phyloP scores from a whole-genome alignment of 1,140 invertebrate species.

The Oncopodura yosiiana region DNA sequence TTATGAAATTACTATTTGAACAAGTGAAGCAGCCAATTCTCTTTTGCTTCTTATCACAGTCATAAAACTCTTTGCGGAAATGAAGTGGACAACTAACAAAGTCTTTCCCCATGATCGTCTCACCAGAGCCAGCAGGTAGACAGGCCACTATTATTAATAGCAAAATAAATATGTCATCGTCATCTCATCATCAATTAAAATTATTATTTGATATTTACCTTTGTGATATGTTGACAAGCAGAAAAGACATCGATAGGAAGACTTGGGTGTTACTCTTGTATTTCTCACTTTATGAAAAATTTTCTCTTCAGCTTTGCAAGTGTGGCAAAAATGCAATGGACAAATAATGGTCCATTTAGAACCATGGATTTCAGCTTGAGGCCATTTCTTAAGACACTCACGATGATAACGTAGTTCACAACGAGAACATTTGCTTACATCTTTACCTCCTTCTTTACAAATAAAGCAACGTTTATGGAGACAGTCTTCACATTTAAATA shows the following conservation, averaged over 20 bases:
- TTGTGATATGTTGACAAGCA: constrained; percentile 27
- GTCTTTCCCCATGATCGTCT: neutral
- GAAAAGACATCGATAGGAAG: constrained; percentile 10
- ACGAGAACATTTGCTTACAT: constrained; percentile 19
- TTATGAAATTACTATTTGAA: constrained; percentile 18
- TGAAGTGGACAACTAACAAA: constrained; percentile 27
- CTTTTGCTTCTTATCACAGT: neutral
- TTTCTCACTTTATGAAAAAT: constrained; percentile 18
- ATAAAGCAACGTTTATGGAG: constrained; percentile 14
- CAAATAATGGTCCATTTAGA: constrained; percentile 19
- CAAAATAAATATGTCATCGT: neutral
- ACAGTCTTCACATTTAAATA: constrained; percentile 22
- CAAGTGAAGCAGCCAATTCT: constrained; percentile 26
- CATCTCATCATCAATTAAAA: neutral
- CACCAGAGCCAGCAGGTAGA: constrained; percentile 23
- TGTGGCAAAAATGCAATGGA: constrained; percentile 30
- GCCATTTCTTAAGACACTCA: constrained; percentile 18
- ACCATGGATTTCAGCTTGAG: constrained; percentile 24
- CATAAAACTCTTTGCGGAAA: neutral
- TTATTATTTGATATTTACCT: constrained; percentile 10
- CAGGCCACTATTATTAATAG: constrained; percentile 12
- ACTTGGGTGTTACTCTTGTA: constrained; percentile 1
- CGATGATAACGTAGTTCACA: constrained; percentile 23
- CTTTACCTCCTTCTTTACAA: constrained; percentile 12
- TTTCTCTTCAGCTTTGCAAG: constrained; percentile 23